Evolutionary conservation across 2,797 vertebrate genomes (phyloP), one percentile per base, ranked within the genome.

Genomic region (Menidia menidia): DNA sequence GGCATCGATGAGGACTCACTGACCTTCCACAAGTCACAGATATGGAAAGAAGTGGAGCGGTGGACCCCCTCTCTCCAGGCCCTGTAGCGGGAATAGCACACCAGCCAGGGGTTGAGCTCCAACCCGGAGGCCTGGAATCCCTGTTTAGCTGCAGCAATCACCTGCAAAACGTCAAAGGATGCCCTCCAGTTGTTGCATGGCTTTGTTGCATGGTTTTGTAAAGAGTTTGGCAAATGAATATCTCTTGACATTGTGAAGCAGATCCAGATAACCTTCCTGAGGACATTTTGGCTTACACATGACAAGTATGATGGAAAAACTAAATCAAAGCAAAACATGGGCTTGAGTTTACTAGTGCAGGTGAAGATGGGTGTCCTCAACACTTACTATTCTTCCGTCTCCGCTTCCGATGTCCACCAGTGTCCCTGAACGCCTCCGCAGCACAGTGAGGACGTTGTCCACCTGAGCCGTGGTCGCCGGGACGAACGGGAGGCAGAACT

Each of bases 1-100:
- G 25, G 0, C 0, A 9, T 6, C 18, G 6, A 32, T 67, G 11
- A 59, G 14, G 10, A 60, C 3, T 42, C 4, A 82, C 83, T 70
- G 58, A 99, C 98, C 96, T 98, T 98, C 98, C 98, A 99, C 52
- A 99, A 87, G 69, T 99, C 96, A 11, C 95, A 96, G 77, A 97
- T 94, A 71, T 97, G 92, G 85, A 99, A 99, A 44, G 73, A 93
- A 65, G 97, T 89, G 12, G 88, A 93, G 42, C 73, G 89, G 70
- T 95, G 94, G 6, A 99, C 96, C 2, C 97, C 97, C 52, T 95
- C 95, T 82, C 85, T 96, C 96, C 97, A 96, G 5, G 98, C 97
- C 14, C 83, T 83, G 72, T 96, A 98, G 55, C 97, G 94, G 48
- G 98, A 98, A 75, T 95, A 98, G 96, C 95, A 98, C 42, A 98